phyloP scores from a whole-genome alignment of 2,113 vertebrate species.

The Sphaerodactylus townsendi region DNA sequence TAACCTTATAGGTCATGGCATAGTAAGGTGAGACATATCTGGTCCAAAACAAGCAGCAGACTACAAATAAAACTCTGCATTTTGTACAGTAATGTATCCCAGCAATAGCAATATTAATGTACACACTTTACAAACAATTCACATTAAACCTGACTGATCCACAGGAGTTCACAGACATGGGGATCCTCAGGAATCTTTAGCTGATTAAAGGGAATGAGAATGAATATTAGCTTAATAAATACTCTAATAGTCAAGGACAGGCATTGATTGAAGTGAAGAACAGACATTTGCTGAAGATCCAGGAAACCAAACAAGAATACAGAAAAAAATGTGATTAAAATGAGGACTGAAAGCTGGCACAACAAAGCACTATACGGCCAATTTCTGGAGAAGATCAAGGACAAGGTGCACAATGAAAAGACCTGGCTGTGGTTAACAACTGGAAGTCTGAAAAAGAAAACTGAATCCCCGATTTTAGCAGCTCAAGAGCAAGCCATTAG shows the following conservation, averaged over 20 bases:
- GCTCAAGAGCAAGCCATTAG: too few relatives aligned
- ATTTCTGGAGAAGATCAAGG: too few relatives aligned
- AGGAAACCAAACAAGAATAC: too few relatives aligned
- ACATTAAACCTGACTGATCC: background rate
- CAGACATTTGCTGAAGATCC: too few relatives aligned
- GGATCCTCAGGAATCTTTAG: background rate
- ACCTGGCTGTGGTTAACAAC: too few relatives aligned
- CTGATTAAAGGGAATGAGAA: background rate
- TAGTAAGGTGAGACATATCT: conserved; percentile 20
- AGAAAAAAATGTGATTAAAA: too few relatives aligned
- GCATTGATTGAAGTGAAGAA: too few relatives aligned
- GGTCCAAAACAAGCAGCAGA: conserved; percentile 3
- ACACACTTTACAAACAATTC: background rate
- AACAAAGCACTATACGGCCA: too few relatives aligned
- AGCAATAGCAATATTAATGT: background rate
- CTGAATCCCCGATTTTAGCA: too few relatives aligned
- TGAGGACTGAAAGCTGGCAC: too few relatives aligned
- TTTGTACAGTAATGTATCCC: background rate
- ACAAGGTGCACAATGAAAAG: too few relatives aligned
- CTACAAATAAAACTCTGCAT: background rate
- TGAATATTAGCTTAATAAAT: background rate
- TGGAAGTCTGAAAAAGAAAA: too few relatives aligned
- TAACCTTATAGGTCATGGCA: background rate
- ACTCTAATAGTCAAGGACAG: background rate
- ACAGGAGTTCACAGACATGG: background rate